Base-by-base conservation (phyloP, 2,113 vertebrate species). In the Neofelis nebulosa region DNA sequence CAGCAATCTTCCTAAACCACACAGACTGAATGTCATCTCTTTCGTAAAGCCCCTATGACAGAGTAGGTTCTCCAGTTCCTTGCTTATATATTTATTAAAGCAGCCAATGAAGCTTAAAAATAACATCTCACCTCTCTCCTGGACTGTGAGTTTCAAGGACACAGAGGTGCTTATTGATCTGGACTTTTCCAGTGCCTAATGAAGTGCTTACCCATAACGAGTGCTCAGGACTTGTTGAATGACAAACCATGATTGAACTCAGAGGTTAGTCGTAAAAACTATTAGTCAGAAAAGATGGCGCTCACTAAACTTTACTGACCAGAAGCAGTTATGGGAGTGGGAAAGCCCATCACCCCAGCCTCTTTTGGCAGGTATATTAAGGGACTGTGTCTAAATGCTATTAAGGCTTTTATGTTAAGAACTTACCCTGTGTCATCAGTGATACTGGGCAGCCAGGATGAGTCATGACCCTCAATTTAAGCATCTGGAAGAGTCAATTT, bases 401-500 rank as follows among this genome's bases (percentile, higher is more conserved):
- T 45, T 38, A 68, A 68, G 65, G 31, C 6, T 83, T 65, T 50
- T 63, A 57, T 55, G 11, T 31, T 69, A 94, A 65, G 29, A 73
- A 89, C 45, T 61, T 41, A 13, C 31, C 71, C 13, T 23, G 7
- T 85, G 52, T 92, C 61, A 69, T 92, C 63, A 8, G 63, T 87
- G 84, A 50, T 50, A 19, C 1, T 76, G 52, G 57, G 71, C 11
- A 71, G 36, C 38, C 16, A 52, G 61, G 25, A 89, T 95, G 78
- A 84, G 19, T 91, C 76, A 73, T 33, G 31, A 41, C 38, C 50
- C 68, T 87, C 15, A n/a, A 36, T 94, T 89, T 71, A 81, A 96
- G 83, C 65, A 97, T 85, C 50, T 91, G 61, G 7, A 69, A 92
- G 84, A 84, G 82, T 94, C 86, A n/a, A 57, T 52, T 96, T 95